A percentile compares a stretch with the other conserved stretches of the same genome.
phyloP scores from a whole-genome alignment of 1,140 invertebrate species.

The Drosophila repleta region DNA sequence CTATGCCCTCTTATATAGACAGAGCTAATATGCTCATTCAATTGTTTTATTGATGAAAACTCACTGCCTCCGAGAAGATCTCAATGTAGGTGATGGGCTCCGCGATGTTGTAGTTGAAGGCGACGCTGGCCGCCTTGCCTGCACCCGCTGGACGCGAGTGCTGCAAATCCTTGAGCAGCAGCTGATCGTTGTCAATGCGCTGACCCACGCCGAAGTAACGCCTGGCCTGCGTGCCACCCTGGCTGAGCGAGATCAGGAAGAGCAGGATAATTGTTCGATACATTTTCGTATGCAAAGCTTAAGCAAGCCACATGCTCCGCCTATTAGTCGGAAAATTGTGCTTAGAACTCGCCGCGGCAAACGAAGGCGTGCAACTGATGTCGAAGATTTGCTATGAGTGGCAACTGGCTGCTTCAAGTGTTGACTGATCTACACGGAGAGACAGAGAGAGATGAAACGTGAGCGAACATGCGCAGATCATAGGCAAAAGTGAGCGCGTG shows the following conservation, averaged over 20 bases:
- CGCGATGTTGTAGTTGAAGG: slow-evolving; percentile 64
- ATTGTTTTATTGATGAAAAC: slow-evolving; percentile 29
- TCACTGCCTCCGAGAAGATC: slow-evolving; percentile 73
- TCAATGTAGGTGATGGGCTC: slow-evolving; percentile 74
- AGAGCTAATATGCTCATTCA: too few relatives aligned
- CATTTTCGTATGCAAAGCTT: slow-evolving; percentile 35
- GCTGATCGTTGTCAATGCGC: slow-evolving; percentile 58
- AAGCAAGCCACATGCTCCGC: slow-evolving; percentile 30
- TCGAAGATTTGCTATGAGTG: slow-evolving; percentile 12
- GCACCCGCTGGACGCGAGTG: slow-evolving; percentile 51
- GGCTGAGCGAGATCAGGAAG: slow-evolving; percentile 23
- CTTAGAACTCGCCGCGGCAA: slow-evolving; percentile 60
- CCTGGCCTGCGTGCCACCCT: slow-evolving; percentile 29
- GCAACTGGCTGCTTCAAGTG: slow-evolving; percentile 33
- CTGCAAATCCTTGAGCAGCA: slow-evolving; percentile 71
- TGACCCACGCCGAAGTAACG: slow-evolving; percentile 58
- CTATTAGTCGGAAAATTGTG: slow-evolving; percentile 10
- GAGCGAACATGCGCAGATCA: slow-evolving; percentile 13
- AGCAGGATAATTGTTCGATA: slow-evolving; percentile 23
- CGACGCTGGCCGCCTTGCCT: slow-evolving; percentile 53
- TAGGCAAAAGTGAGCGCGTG: not conserved
- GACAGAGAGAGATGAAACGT: slow-evolving; percentile 3
- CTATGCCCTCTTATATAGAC: too few relatives aligned
- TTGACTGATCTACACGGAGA: slow-evolving; percentile 52
- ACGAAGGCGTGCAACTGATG: slow-evolving; percentile 66